phyloP scores from a whole-genome alignment of 2,113 vertebrate species.

The Seriola aureovittata region DNA sequence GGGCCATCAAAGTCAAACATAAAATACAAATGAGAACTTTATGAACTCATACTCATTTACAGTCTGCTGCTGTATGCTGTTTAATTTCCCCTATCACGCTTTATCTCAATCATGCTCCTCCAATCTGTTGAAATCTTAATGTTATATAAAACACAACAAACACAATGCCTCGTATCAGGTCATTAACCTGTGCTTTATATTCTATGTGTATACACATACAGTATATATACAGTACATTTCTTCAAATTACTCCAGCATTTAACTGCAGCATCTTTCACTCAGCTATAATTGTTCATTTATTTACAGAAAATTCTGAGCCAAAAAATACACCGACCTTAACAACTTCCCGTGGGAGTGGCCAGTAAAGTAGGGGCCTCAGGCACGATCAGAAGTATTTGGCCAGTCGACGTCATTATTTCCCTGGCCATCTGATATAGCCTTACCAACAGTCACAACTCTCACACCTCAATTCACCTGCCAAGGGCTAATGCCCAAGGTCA shows the following conservation, averaged over 20 bases:
- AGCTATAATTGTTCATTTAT: slow-evolving; percentile 18
- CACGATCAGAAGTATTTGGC: slow-evolving; percentile 47
- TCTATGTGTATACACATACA: slow-evolving; percentile 9
- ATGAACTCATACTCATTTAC: slow-evolving; percentile 71
- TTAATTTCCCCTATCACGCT: slow-evolving; percentile 60
- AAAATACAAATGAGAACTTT: slow-evolving; percentile 75
- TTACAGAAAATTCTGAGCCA: slow-evolving; percentile 21
- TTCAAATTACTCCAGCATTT: slow-evolving; percentile 14
- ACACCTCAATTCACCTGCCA: slow-evolving; percentile 61
- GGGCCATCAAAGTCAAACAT: slow-evolving; percentile 70
- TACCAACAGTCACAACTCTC: slow-evolving; percentile 50
- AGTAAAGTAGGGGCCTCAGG: slow-evolving; percentile 50
- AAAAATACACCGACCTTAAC: slow-evolving; percentile 37
- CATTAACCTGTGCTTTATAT: slow-evolving; percentile 53
- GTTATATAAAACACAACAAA: slow-evolving; percentile 47
- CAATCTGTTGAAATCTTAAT: slow-evolving; percentile 47
- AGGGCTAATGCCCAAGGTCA: slow-evolving; percentile 65
- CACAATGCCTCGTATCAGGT: slow-evolving; percentile 42
- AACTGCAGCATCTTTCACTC: slow-evolving; percentile 5
- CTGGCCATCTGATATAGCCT: slow-evolving; percentile 45
- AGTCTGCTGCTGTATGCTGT: slow-evolving; percentile 62
- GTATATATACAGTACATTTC: slow-evolving; percentile 2
- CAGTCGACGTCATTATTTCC: slow-evolving; percentile 56
- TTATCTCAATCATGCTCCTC: slow-evolving; percentile 55
- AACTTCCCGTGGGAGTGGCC: slow-evolving; percentile 41